Base-by-base conservation (phyloP, 2,113 vertebrate species). In the Ameiurus melas region DNA sequence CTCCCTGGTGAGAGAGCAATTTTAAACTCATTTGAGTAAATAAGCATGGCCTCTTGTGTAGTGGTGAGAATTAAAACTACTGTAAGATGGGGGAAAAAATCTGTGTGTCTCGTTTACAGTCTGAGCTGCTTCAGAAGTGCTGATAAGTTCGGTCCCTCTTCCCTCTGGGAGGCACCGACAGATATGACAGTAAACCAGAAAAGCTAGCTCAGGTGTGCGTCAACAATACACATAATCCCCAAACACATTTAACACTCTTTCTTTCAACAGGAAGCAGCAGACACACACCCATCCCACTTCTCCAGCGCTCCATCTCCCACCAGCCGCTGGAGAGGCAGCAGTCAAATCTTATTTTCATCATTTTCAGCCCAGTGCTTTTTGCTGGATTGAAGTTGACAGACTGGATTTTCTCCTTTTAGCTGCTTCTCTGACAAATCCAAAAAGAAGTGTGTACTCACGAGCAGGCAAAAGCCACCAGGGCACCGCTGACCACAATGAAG, bases 401-500 rank as follows among this genome's bases (percentile, higher is more conserved):
- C 43, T 58, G 36, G 60, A 71, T 79, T 86, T 57, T 53, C 68
- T 88, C 77, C 58, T 79, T 25, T 71, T 57, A 60, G 33, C 79
- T 47, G 25, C 57, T 66, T 47, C 85, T 51, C 77, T 87, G 85
- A 89, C 85, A 60, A 64, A 58, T 43, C n/a, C n/a, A 36, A 5
- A 82, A 87, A 85, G 33, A 82, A 86, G 57, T 2, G 17, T 60
- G 36, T 64, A 97, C 98, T 99, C 96, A 99, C 98, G 98, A 97
- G 96, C 97, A 99, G 87, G 98, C 98, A 78, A 99, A 99, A 1
- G 98, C 98, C 94, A 99, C 98, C 94, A 99, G 94, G 87, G 98
- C 98, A 30, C 98, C 98, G 91, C 96, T 99, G 97, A 99, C 98
- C 93, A 99, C 98, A 64, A 99, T 98, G 94, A 99, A 99, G 93